Conservation (phyloP, 2,888 invertebrate genomes). For the Zaprionus bogoriensis region DNA sequence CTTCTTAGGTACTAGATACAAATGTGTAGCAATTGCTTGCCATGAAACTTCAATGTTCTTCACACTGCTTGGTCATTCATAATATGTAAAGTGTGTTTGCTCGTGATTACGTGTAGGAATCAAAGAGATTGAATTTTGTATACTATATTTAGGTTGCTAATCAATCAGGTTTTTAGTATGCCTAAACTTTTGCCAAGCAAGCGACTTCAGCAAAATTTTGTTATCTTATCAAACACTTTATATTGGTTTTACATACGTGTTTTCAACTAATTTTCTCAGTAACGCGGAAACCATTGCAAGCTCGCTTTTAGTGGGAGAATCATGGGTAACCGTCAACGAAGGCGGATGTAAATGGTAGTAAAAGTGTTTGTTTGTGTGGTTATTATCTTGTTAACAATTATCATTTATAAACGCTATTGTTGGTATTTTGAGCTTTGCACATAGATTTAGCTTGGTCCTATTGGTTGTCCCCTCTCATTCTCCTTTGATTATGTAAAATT, state of each 20-base stretch:
- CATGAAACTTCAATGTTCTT: conserved; percentile 68
- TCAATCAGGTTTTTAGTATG: conserved; percentile 38
- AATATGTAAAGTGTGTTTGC: conserved; percentile 25
- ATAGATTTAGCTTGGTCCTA: conserved; percentile 71
- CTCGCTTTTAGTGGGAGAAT: conserved; percentile 63
- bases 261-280: conserved; percentile 24
- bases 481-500: conserved; percentile 38
- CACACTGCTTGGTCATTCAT: conserved; percentile 64
- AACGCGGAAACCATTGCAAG: conserved; percentile 79
- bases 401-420: conserved; percentile 56
- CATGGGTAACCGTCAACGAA: conserved; percentile 8
- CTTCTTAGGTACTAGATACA: conserved; percentile 67
- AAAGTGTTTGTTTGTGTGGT: conserved; percentile 19
- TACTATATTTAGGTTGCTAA: conserved; percentile 17
- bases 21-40: conserved; percentile 64
- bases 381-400: conserved; percentile 27
- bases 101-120: conserved; percentile 1
- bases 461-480: conserved; percentile 48
- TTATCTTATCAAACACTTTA: conserved; percentile 45
- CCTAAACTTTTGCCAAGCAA: conserved; percentile 50
- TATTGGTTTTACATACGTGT: conserved; percentile 31
- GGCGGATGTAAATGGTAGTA: conserved; percentile 16
- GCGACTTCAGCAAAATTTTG: conserved; percentile 67
- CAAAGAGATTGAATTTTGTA: neutral
- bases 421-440: conserved; percentile 46